These are phyloP conservation scores for Lepeophtheirus nordmannii DNA, from an alignment of 2,888 invertebrate species.

Conservation along the genomic window DNA sequence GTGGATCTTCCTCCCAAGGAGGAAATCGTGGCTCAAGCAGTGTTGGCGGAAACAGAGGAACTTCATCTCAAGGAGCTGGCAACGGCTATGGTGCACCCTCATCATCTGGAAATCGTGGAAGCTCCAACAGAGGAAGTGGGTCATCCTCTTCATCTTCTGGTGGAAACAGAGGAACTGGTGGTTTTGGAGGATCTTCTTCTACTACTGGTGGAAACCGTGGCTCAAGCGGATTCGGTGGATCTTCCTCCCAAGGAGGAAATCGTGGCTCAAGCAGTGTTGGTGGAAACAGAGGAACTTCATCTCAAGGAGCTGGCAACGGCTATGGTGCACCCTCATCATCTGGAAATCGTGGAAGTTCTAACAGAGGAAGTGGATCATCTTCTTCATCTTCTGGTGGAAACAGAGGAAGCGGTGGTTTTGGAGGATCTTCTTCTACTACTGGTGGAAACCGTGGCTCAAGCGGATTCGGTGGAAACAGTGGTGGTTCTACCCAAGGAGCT, in stretches of 20 bases:
- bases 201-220: neutral
- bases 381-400: conserved; percentile 1
- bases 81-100: conserved; percentile 5
- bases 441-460: neutral
- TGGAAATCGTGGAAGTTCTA: neutral
- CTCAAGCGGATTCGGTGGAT: neutral
- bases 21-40: neutral
- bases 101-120: neutral
- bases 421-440: neutral
- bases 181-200: neutral
- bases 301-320: conserved; percentile 8
- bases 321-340: conserved; percentile 6
- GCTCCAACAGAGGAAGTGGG: neutral
- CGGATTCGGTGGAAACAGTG: neutral
- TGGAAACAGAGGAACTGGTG: neutral
- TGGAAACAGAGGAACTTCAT: neutral
- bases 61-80: neutral
- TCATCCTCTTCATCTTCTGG: neutral
- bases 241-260: neutral
- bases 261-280: neutral
- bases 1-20: conserved; percentile 1
- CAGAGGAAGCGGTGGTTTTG: neutral
- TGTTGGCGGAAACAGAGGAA: neutral
- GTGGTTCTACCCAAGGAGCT: conserved; percentile 3
- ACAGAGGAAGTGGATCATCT: neutral